phyloP scores from a whole-genome alignment of 2,113 vertebrate species.

The Pachycephala philippinensis region DNA sequence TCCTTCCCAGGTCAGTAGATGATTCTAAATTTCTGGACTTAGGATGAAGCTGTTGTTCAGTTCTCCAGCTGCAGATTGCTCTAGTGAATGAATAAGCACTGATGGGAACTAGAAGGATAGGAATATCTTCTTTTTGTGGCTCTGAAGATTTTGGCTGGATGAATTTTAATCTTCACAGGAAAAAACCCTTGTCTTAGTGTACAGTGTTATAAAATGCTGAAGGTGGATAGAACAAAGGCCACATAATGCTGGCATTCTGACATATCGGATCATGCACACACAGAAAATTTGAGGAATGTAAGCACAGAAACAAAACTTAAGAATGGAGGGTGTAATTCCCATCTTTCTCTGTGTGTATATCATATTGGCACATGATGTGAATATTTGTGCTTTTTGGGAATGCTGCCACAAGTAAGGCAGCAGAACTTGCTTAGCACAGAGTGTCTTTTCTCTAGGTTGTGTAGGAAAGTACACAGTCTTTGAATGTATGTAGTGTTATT shows the following conservation, averaged over 20 bases:
- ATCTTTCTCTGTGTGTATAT: background rate
- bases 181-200: rapidly evolving
- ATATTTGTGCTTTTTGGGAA: background rate
- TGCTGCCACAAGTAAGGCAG: background rate
- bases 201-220: background rate
- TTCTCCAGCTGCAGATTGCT: background rate
- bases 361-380: background rate
- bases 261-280: rapidly evolving
- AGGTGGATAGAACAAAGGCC: background rate
- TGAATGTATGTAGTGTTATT: background rate
- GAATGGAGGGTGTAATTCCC: background rate
- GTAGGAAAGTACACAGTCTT: background rate
- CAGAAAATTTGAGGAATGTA: background rate
- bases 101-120: background rate
- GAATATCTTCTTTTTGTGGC: background rate
- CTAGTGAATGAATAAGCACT: background rate
- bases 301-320: background rate
- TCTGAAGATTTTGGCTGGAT: background rate
- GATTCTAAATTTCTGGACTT: background rate
- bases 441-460: background rate
- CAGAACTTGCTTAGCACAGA: background rate
- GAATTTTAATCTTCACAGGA: background rate
- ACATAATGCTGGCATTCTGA: background rate
- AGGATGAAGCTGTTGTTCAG: background rate
- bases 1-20: background rate